Evolutionary conservation across 1,140 invertebrate species (phyloP).

Genomic region (Drosophila lowei): DNA sequence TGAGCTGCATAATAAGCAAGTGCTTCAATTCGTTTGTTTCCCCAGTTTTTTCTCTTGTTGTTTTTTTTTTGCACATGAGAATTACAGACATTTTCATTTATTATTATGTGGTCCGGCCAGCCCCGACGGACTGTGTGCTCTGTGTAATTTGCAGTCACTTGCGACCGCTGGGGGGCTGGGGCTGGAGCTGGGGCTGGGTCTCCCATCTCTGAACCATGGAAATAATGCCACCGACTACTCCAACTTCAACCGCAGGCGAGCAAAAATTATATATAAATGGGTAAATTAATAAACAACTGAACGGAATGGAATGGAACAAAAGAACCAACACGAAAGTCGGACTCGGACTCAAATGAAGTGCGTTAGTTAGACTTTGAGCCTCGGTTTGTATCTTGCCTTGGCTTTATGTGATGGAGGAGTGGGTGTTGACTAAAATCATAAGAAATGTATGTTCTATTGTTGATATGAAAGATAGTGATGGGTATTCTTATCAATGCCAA

Average conservation of each 20-base stretch:
- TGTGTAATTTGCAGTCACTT: constrained; percentile 73
- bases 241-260: constrained; percentile 47
- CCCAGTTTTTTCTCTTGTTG: constrained; percentile 2
- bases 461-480: too few species aligned
- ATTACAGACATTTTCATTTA: constrained; percentile 80
- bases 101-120: constrained; percentile 69
- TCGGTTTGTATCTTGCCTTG: constrained; percentile 9
- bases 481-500: too few species aligned
- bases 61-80: constrained; percentile 62
- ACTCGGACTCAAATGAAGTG: constrained; percentile 37
- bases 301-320: constrained; percentile 27
- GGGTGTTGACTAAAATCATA: too few species aligned
- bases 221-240: constrained; percentile 45
- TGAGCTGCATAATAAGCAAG: constrained; percentile 77
- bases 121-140: constrained; percentile 16
- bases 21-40: constrained; percentile 35
- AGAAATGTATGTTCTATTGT: not conserved
- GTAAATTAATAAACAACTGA: constrained; percentile 55
- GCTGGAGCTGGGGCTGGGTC: constrained; percentile 29
- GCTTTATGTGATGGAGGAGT: not conserved
- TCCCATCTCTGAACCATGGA: constrained; percentile 57
- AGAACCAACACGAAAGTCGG: constrained; percentile 36
- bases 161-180: constrained; percentile 41
- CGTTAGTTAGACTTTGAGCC: constrained; percentile 20
- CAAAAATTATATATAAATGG: constrained; percentile 36